Evolutionary conservation across 2,113 vertebrate genomes (phyloP).

Genomic region (Drymodes brunneopygia): DNA sequence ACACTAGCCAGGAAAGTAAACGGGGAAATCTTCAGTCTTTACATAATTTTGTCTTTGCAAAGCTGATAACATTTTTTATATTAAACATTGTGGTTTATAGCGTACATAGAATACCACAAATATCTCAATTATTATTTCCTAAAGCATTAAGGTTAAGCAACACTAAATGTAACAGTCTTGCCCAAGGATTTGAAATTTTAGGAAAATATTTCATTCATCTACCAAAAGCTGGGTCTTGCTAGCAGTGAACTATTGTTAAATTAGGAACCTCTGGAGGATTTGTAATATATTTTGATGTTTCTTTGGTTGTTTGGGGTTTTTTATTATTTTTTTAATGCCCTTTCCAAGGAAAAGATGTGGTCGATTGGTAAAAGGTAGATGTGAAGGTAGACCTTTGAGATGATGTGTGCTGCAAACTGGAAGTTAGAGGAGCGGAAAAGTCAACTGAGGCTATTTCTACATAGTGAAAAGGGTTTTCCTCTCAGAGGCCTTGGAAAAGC

Average conservation of each 20-base stretch:
- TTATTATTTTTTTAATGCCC: neutral
- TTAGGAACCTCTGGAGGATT: neutral
- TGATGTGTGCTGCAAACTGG: neutral
- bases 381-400: conserved; percentile 17
- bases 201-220: neutral
- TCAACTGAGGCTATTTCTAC: conserved; percentile 32
- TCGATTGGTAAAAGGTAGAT: neutral
- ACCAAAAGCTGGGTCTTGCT: neutral
- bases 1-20: neutral
- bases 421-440: conserved; percentile 42
- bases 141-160: neutral
- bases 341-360: conserved; percentile 11
- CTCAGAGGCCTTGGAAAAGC: conserved; percentile 15
- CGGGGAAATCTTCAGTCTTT: neutral
- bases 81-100: neutral
- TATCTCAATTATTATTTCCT: neutral
- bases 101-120: neutral
- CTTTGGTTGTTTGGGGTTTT: neutral
- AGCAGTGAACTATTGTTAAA: neutral
- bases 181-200: neutral
- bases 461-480: conserved; percentile 39
- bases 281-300: neutral
- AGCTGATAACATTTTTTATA: neutral
- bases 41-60: neutral
- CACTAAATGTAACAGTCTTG: neutral